phyloP scores from a whole-genome alignment of 2,797 vertebrate species.

The Cygnus olor region DNA sequence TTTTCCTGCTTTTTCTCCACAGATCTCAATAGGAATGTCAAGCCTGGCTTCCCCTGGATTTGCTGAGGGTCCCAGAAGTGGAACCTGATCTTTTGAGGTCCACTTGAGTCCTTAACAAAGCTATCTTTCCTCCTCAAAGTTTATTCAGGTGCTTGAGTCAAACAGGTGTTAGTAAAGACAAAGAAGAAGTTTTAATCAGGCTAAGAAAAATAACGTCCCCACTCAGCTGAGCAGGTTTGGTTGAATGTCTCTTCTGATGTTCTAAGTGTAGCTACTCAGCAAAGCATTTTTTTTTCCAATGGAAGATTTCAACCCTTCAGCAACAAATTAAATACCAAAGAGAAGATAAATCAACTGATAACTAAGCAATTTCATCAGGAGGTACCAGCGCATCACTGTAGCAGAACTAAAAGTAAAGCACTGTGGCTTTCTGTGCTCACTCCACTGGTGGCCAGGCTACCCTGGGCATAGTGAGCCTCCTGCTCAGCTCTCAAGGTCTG shows the following conservation, averaged over 20 bases:
- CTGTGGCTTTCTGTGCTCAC: neutral
- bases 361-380: neutral
- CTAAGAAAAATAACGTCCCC: slow-evolving; percentile 26
- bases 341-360: neutral
- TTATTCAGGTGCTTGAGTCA: slow-evolving; percentile 47
- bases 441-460: neutral
- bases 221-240: neutral
- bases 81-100: neutral
- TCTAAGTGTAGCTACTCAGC: neutral
- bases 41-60: neutral
- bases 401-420: neutral
- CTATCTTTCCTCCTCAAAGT: neutral
- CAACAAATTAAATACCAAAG: neutral
- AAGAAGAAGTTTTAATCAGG: neutral
- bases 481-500: neutral
- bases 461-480: fast-evolving
- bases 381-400: neutral
- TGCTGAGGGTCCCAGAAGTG: neutral
- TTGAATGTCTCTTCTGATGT: neutral
- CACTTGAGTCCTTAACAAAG: slow-evolving; percentile 13
- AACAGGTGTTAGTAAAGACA: slow-evolving; percentile 32
- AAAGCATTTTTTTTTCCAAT: neutral
- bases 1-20: slow-evolving; percentile 23
- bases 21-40: neutral
- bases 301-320: neutral